phyloP scores from a whole-genome alignment of 2,797 vertebrate species.

The Gambusia yucatana region DNA sequence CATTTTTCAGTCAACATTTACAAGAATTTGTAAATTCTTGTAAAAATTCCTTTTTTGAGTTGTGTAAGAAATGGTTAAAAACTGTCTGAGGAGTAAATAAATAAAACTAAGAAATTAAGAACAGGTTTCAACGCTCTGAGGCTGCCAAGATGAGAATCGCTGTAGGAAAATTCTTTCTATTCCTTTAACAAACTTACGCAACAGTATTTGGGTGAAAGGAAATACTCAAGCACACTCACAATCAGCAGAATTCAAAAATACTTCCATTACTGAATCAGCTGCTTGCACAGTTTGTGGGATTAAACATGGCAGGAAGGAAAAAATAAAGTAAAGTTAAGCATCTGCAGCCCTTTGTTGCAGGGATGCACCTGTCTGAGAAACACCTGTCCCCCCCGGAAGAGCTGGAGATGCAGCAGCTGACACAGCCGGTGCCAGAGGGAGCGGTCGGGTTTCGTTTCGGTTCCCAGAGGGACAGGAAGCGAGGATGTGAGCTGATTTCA shows the following conservation, averaged over 20 bases:
- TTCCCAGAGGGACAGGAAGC: slow-evolving; percentile 44
- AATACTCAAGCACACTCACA: neutral
- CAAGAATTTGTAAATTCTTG: too few species aligned
- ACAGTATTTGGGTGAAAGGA: neutral
- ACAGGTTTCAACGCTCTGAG: neutral
- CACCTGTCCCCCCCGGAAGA: slow-evolving; percentile 66
- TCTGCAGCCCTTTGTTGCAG: slow-evolving; percentile 55
- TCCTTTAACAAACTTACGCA: neutral
- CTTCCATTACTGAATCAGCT: neutral
- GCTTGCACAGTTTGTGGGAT: neutral
- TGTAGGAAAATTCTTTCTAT: neutral
- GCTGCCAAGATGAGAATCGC: slow-evolving; percentile 10
- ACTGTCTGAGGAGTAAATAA: too few species aligned
- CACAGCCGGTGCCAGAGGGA: slow-evolving; percentile 46
- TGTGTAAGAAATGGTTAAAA: too few species aligned
- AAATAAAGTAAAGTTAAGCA: neutral
- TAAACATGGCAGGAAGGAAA: neutral
- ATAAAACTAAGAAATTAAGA: too few species aligned
- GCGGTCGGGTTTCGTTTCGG: slow-evolving; percentile 55
- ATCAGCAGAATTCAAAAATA: neutral
- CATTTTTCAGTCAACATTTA: too few species aligned
- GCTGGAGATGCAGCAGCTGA: slow-evolving; percentile 63
- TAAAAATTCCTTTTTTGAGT: too few species aligned
- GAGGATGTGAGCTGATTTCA: slow-evolving; percentile 70
- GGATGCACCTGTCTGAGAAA: slow-evolving; percentile 64